These are phyloP conservation scores for Temnothorax rugatulus DNA, from an alignment of 2,888 invertebrate genomes.

Conservation along the genomic window DNA sequence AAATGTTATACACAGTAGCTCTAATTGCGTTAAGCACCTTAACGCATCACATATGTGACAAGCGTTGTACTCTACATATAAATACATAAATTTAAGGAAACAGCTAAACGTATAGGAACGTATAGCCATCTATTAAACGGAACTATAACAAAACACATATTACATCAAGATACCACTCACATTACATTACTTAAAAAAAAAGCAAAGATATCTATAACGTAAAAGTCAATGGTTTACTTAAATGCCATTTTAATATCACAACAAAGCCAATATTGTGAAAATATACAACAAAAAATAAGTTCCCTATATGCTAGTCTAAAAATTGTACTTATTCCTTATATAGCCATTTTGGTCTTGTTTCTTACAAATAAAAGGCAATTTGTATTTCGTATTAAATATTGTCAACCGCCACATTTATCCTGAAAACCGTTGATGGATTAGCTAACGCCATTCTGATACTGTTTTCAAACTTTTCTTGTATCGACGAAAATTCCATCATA, in stretches of 20 bases:
- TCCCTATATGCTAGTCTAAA: slow-evolving; percentile 42
- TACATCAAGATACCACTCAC: neutral
- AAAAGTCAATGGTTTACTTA: slow-evolving; percentile 38
- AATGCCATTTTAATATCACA: slow-evolving; percentile 63
- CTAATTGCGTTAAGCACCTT: neutral
- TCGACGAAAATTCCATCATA: slow-evolving; percentile 98
- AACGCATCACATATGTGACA: neutral
- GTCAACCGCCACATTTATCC: slow-evolving; percentile 93
- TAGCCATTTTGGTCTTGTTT: slow-evolving; percentile 66
- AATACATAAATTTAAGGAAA: slow-evolving; percentile 13
- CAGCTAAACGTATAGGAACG: neutral
- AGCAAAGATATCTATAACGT: neutral
- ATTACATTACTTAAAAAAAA: neutral
- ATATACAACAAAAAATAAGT: slow-evolving; percentile 59
- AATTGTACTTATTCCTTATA: slow-evolving; percentile 51
- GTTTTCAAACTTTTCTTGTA: slow-evolving; percentile 94
- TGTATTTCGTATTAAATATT: slow-evolving; percentile 87
- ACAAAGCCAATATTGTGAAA: slow-evolving; percentile 59
- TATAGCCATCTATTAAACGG: neutral
- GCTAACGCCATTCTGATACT: slow-evolving; percentile 90
- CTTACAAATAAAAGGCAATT: slow-evolving; percentile 51
- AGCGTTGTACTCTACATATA: neutral
- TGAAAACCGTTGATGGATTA: slow-evolving; percentile 91
- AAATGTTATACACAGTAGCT: neutral
- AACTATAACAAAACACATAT: neutral